These are phyloP conservation scores for Dryobotodes eremita DNA, from an alignment of 2,888 invertebrate genomes.

Conservation along the genomic window DNA sequence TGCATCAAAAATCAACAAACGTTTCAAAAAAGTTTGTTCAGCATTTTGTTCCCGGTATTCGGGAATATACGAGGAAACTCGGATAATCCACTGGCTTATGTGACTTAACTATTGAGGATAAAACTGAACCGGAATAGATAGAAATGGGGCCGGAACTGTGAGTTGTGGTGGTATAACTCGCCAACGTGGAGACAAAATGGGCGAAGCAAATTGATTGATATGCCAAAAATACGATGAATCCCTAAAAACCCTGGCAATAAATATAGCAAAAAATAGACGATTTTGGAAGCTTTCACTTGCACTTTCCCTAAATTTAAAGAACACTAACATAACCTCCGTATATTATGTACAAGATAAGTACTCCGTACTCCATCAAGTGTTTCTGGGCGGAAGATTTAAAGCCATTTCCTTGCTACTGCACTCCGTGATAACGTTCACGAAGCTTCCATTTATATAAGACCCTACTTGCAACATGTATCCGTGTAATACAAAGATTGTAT, in stretches of 20 bases:
- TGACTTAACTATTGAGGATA: constrained; percentile 24
- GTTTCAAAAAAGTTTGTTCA: constrained; percentile 43
- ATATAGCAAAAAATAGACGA: neutral
- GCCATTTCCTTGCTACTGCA: constrained; percentile 72
- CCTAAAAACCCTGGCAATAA: neutral
- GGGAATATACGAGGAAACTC: constrained; percentile 16
- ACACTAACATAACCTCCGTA: constrained; percentile 8
- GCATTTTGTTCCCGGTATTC: constrained; percentile 24
- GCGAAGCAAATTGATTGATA: constrained; percentile 24
- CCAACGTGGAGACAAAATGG: constrained; percentile 28
- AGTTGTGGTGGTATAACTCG: neutral
- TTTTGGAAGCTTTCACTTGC: neutral
- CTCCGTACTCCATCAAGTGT: constrained; percentile 49
- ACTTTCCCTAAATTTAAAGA: neutral
- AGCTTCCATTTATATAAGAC: constrained; percentile 69
- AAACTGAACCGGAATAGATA: constrained; percentile 31
- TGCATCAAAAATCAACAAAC: constrained; percentile 34
- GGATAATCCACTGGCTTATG: constrained; percentile 36
- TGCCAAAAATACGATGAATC: neutral
- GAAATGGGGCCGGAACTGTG: constrained; percentile 28
- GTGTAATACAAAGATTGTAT: constrained; percentile 38
- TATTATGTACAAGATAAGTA: constrained; percentile 40
- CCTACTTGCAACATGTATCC: constrained; percentile 38
- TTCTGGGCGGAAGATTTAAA: constrained; percentile 61
- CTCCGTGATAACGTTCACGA: constrained; percentile 75